A percentile compares a stretch with the other conserved stretches of the same genome.
Evolutionary conservation across 2,113 vertebrate genomes (phyloP).

Genomic region (Ptychochromis oligacanthus): DNA sequence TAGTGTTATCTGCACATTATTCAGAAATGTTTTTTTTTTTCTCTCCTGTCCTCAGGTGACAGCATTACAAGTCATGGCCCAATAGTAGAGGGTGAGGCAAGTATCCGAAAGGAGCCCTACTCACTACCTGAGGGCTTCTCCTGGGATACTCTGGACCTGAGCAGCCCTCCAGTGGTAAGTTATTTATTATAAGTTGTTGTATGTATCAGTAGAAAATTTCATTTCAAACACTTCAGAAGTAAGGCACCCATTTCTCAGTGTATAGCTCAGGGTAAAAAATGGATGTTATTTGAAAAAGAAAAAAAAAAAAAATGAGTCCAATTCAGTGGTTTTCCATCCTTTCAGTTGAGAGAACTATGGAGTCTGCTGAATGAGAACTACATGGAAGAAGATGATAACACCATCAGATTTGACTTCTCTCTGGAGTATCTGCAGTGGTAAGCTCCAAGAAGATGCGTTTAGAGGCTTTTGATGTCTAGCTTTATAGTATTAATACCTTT

Average conservation of each 20-base stretch:
- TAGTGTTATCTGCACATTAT: neutral
- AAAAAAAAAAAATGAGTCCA: neutral
- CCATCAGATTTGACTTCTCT: slow-evolving; percentile 89
- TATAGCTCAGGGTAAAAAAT: neutral
- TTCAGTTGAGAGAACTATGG: slow-evolving; percentile 90
- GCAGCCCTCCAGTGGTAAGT: slow-evolving; percentile 86
- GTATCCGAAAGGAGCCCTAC: slow-evolving; percentile 88
- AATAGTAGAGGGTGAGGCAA: slow-evolving; percentile 82
- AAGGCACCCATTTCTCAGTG: neutral
- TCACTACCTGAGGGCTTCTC: slow-evolving; percentile 90
- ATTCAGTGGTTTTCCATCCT: neutral
- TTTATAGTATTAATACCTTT: neutral
- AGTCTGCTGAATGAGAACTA: slow-evolving; percentile 94
- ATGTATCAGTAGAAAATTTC: neutral
- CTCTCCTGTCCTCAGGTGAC: slow-evolving; percentile 79
- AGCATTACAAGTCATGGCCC: slow-evolving; percentile 85
- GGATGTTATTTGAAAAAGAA: neutral
- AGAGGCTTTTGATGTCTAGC: neutral
- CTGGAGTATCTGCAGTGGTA: slow-evolving; percentile 93
- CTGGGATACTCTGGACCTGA: slow-evolving; percentile 92
- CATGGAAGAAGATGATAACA: slow-evolving; percentile 95
- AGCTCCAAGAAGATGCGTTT: slow-evolving; percentile 47
- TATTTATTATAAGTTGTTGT: neutral
- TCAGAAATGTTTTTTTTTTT: neutral
- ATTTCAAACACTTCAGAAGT: neutral